phyloP scores from a whole-genome alignment of 2,797 vertebrate genomes.

The Mormyrus hasselquistii region DNA sequence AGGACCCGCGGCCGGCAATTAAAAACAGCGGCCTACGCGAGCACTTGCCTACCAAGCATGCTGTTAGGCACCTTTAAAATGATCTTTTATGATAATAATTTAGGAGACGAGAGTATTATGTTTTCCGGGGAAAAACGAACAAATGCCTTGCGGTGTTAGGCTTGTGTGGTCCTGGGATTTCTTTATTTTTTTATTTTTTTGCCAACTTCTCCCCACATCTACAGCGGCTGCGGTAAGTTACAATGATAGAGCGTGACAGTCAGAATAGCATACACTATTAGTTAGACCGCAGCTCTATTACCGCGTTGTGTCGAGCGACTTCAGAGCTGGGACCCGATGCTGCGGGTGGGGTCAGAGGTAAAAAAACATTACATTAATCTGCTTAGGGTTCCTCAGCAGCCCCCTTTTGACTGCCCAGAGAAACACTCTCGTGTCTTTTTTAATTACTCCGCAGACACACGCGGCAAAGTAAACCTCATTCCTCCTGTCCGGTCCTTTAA shows the following conservation, averaged over 20 bases:
- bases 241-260: constrained; percentile 80
- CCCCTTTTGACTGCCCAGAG: constrained; percentile 48
- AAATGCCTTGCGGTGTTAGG: not conserved
- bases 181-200: not conserved
- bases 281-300: constrained; percentile 75
- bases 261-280: constrained; percentile 78
- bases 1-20: constrained; percentile 30
- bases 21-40: constrained; percentile 28
- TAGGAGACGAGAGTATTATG: not conserved
- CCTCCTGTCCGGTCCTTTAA: not conserved
- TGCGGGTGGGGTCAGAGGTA: constrained; percentile 69
- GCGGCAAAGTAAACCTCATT: not conserved
- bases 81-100: constrained; percentile 4
- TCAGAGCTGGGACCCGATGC: constrained; percentile 69
- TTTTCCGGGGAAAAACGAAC: not conserved
- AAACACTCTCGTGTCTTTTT: constrained; percentile 48
- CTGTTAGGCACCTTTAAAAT: not conserved
- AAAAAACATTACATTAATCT: constrained; percentile 81
- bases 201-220: constrained; percentile 44
- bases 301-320: constrained; percentile 71
- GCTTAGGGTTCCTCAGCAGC: constrained; percentile 59
- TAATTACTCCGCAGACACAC: constrained; percentile 52
- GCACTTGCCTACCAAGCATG: not conserved
- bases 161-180: not conserved
- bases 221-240: constrained; percentile 70